Conservation (phyloP, 2,888 invertebrate genomes). For the Tipula lateralis region DNA sequence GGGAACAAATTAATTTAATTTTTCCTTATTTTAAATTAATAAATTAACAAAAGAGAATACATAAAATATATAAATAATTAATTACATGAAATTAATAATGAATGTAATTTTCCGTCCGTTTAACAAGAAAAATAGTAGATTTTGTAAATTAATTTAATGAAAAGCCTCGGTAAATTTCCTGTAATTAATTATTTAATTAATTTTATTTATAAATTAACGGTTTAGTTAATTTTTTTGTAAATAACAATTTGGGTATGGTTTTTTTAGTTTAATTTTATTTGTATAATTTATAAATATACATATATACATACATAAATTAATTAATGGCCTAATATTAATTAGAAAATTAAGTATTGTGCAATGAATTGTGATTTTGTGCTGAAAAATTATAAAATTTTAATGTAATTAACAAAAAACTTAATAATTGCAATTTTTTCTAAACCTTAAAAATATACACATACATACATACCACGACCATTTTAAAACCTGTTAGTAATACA, state of each 20-base stretch:
- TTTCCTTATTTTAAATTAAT: not conserved
- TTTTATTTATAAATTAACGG: not conserved
- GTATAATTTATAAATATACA: not conserved
- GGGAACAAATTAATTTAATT: conserved; percentile 2
- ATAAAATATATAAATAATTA: not conserved
- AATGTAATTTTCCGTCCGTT: conserved; percentile 24
- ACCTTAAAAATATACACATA: no score
- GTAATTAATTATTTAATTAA: not conserved
- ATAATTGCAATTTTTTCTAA: not conserved
- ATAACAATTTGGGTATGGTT: not conserved
- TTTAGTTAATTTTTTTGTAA: not conserved
- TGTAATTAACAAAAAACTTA: not conserved
- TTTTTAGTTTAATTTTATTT: not conserved
- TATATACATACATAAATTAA: not conserved
- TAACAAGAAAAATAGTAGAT: not conserved
- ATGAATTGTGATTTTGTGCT: conserved; percentile 29
- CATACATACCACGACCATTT: no score
- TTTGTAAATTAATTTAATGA: conserved; percentile 9
- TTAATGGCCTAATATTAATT: not conserved
- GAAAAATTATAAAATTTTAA: not conserved
- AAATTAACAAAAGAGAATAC: not conserved
- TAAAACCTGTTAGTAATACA: no score
- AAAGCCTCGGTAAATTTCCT: not conserved
- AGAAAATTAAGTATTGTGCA: conserved; percentile 26
- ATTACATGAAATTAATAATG: not conserved